Evolutionary conservation across 2,797 vertebrate genomes (phyloP).

Genomic region (Eutrigla gurnardus): DNA sequence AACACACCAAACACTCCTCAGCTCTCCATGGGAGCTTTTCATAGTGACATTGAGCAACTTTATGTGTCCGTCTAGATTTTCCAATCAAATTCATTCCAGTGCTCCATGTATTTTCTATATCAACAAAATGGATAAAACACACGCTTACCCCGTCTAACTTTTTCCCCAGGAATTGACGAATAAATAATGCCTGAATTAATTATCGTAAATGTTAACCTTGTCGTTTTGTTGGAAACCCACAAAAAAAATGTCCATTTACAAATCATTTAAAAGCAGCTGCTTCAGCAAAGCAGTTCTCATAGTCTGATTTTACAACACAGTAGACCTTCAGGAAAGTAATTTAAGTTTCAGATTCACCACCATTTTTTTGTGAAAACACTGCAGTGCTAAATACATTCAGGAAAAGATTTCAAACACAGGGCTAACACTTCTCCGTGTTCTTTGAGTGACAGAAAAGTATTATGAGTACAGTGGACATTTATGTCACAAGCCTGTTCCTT

Average conservation of each 20-base stretch:
- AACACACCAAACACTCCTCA: constrained; percentile 14
- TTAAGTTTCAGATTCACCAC: constrained; percentile 43
- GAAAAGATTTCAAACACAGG: constrained; percentile 32
- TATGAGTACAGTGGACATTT: neutral
- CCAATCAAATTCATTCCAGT: neutral
- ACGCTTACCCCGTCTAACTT: neutral
- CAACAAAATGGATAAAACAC: neutral
- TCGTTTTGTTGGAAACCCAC: neutral
- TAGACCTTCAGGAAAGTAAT: constrained; percentile 39
- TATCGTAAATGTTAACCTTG: constrained; percentile 1
- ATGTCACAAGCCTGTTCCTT: neutral
- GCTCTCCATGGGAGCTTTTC: neutral
- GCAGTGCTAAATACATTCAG: constrained; percentile 22
- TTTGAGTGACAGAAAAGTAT: neutral
- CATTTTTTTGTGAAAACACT: constrained; percentile 39
- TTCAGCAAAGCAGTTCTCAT: constrained; percentile 25
- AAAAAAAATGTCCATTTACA: constrained; percentile 14
- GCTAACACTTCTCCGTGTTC: constrained; percentile 6
- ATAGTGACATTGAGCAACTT: neutral
- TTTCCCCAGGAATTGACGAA: neutral
- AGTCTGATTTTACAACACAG: constrained; percentile 39
- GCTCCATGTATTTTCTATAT: neutral
- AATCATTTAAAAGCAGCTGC: constrained; percentile 14
- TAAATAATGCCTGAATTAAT: neutral
- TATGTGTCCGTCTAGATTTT: neutral